These are phyloP conservation scores for Amazonetta brasiliensis DNA, from an alignment of 2,797 vertebrate genomes.

Conservation along the genomic window DNA sequence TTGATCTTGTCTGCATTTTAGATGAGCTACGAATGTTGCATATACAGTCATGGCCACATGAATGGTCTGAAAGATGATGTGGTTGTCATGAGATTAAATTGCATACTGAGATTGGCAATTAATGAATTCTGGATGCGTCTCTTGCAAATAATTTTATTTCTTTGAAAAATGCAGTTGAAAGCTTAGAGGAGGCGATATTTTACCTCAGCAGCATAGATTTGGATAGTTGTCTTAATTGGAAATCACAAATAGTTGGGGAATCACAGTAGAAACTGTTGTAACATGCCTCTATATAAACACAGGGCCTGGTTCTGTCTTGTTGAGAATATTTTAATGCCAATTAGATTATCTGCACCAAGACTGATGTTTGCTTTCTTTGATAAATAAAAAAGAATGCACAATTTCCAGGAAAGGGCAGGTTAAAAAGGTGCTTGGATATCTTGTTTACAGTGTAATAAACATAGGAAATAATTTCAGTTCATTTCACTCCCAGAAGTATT, in stretches of 20 bases:
- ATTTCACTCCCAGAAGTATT: constrained; percentile 19
- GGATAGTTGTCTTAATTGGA: background rate
- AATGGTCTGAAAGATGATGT: background rate
- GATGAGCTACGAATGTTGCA: background rate
- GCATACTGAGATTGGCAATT: background rate
- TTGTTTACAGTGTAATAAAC: background rate
- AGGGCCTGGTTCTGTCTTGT: background rate
- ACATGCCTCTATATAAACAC: background rate
- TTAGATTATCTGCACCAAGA: background rate
- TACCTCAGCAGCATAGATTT: background rate
- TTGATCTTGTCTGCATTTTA: background rate
- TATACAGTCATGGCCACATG: background rate
- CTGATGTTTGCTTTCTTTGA: background rate
- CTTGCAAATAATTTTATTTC: background rate
- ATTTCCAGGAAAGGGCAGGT: background rate
- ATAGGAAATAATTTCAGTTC: constrained; percentile 5
- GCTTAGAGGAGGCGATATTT: background rate
- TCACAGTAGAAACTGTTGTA: background rate
- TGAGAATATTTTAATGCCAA: background rate
- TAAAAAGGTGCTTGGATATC: background rate
- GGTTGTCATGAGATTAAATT: constrained; percentile 6
- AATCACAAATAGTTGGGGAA: background rate
- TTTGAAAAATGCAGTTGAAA: background rate
- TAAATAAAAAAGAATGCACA: background rate
- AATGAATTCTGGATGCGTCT: background rate